Base-by-base conservation (phyloP, 1,140 invertebrate genomes). In the Bombus difficillimus region DNA sequence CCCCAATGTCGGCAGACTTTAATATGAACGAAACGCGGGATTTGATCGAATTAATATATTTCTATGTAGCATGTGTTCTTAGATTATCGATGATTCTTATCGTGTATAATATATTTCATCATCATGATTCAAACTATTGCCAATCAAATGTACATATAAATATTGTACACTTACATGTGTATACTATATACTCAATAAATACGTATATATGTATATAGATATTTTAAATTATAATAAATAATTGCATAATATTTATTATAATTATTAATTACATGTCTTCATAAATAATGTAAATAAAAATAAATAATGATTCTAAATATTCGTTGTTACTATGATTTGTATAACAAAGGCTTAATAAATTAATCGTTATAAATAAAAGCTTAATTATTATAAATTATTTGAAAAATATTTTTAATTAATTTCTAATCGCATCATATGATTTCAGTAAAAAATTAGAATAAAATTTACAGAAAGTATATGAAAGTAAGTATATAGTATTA, bases 51-150 rank as follows among this genome's bases (percentile, higher is more conserved):
- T 71, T 83, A 85, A 81, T 84, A 80, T 34, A 83, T 83, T 72
- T n/a, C 32, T 79, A 85, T 43, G 22, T 59, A 39, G 9, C 34
- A 71, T 84, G 32, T 82, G 53, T 81, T 74, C 43, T 69, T 41
- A 57, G 69, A 81, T 90, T 83, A 90, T 92, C 59, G 15, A 66
- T 18, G 47, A 71, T 74, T 88, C 82, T 91, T 92, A 91, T 92
- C 91, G 69, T 28, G 2, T n/a, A n/a, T 13, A 62, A 43, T 34
- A 68, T n/a, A 68, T 85, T 81, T 81, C 84, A 59, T 81, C 83
- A 85, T 39, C 68, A 25, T 59, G 22, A 83, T 62, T 82, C 59
- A 6, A 85, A 62, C 32, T 34, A 76, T 41, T 41, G 41, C 22
- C 25, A n/a, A 71, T 62, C 32, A 79, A 84, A 71, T 78, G 43